Percentiles rank a stretch among this genome's conserved stretches.
Evolutionary conservation across 2,797 vertebrate genomes (phyloP).

Genomic region (Eulemur albifrons): DNA sequence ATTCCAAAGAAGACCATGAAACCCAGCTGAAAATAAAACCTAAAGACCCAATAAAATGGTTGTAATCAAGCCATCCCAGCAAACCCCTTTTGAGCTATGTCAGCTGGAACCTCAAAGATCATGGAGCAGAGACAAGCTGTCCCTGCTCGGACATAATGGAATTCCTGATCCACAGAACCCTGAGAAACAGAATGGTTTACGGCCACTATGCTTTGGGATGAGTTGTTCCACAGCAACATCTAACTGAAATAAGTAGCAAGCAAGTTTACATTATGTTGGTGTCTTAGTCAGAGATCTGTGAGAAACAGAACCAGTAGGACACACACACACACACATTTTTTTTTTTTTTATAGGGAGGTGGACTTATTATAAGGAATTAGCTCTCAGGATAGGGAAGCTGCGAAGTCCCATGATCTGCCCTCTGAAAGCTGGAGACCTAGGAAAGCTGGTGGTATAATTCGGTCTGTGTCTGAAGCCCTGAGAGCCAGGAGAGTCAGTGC

Average conservation of each 20-base stretch:
- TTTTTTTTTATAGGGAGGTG: not conserved
- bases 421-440: not conserved
- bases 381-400: not conserved
- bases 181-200: not conserved
- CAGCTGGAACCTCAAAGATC: not conserved
- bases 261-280: not conserved
- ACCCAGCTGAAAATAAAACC: not conserved
- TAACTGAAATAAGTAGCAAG: not conserved
- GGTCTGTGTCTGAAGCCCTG: not conserved
- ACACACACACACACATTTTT: not conserved
- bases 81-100: not conserved
- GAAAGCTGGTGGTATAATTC: not conserved
- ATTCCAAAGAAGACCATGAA: not conserved
- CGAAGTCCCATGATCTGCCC: not conserved
- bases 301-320: not conserved
- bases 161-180: not conserved
- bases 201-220: not conserved
- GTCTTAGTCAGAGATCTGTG: not conserved
- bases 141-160: not conserved
- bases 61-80: not conserved
- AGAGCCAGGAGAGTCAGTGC: not conserved
- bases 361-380: not conserved
- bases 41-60: rapidly evolving
- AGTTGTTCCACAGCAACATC: not conserved
- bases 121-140: not conserved